Evolutionary conservation across 1,140 invertebrate genomes (phyloP).

Genomic region (silkworm (Bombyx mori)): ASM3026992v2 NC_085121.1:18036001-18036500

Average conservation of each 20-base stretch:
- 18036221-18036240: constrained; percentile 40
- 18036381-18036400: constrained; percentile 61
- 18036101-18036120: constrained; percentile 65
- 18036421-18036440: constrained; percentile 26
- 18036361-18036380: constrained; percentile 53
- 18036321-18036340: constrained; percentile 37
- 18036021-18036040: neutral
- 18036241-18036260: constrained; percentile 65
- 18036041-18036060: constrained; percentile 64
- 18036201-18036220: constrained; percentile 39
- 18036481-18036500: constrained; percentile 4
- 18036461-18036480: constrained; percentile 43
- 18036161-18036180: constrained; percentile 47
- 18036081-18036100: constrained; percentile 51
- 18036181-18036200: constrained; percentile 18
- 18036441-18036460: constrained; percentile 16
- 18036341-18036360: constrained; percentile 66
- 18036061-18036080: constrained; percentile 37
- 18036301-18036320: constrained; percentile 49
- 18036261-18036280: constrained; percentile 66
- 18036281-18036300: constrained; percentile 45
- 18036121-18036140: constrained; percentile 49
- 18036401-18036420: constrained; percentile 49
- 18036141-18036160: constrained; percentile 35
- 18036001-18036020: too few species aligned